Base-by-base conservation (phyloP, 1,140 invertebrate genomes). In the Calycopis cecrops region DNA sequence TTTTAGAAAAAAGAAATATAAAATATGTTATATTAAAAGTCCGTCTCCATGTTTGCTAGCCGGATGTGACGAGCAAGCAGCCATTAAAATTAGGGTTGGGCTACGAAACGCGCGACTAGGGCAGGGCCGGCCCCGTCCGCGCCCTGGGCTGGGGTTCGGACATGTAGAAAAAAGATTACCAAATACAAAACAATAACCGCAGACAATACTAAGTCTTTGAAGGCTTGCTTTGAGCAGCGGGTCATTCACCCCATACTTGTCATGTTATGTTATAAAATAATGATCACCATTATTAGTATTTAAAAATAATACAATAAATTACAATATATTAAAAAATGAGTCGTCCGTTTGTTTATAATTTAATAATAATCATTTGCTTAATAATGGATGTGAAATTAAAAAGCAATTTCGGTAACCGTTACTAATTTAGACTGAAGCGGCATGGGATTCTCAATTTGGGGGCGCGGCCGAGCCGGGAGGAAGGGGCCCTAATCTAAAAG, bases 51-150 rank as follows among this genome's bases (percentile, higher is more conserved):
- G 76, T 60, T 76, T 62, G 59, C 64, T 60, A 78, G 57, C 79
- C 77, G 77, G 80, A 86, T 81, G 71, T 86, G 70, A 70, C 71
- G 67, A 40, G 66, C 63, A 61, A 79, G 83, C 79, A 79, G 79
- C 81, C 81, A 87, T 84, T 84, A 85, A 85, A 85, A 85, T 87
- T 86, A 86, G 84, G 84, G 84, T 82, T 87, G 81, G 81, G 83
- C 77, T 70, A 79, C 72, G 64, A 73, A 76, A 69, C 71, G 61
- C 67, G 67, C 63, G 71, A 65, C 73, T 83, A 85, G 81, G 79
- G 83, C 65, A 66, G 79, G 76, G 78, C 73, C 71, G 65, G 55
- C 63, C 62, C 63, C 55, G 64, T 63, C 14, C 78, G 80, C 76
- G 74, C 79, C 72, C 62, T 56, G 61, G 63, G 65, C 51, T 48